A percentile compares a stretch with the other conserved stretches of the same genome.
These are phyloP conservation scores for Lasioglossum calceatum DNA, from an alignment of 2,888 invertebrate genomes.

Conservation along the genomic window DNA sequence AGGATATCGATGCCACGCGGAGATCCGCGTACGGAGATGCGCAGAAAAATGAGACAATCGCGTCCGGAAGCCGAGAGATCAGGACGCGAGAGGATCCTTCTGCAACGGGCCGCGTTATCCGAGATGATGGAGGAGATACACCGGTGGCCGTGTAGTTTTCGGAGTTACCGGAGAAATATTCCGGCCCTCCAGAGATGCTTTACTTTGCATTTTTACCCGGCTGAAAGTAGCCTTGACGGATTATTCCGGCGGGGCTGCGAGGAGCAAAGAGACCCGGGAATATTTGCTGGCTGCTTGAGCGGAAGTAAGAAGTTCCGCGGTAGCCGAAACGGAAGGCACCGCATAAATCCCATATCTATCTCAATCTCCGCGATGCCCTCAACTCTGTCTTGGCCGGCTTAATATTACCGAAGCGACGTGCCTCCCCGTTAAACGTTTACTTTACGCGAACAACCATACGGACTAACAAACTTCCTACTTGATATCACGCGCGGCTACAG, in stretches of 20 bases:
- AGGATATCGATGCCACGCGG: background rate
- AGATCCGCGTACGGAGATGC: background rate
- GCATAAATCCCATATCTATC: background rate
- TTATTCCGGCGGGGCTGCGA: conserved; percentile 43
- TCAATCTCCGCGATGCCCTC: background rate
- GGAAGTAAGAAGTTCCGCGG: conserved; percentile 32
- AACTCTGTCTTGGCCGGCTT: background rate
- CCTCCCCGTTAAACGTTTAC: background rate
- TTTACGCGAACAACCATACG: background rate
- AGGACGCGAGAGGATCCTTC: background rate
- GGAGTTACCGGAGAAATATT: conserved; percentile 41
- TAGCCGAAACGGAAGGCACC: background rate
- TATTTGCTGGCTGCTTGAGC: conserved; percentile 27
- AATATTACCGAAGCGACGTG: background rate
- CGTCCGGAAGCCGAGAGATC: background rate
- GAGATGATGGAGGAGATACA: conserved; percentile 18
- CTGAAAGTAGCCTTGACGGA: conserved; percentile 48
- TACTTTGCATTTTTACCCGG: conserved; percentile 49
- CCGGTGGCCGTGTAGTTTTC: conserved; percentile 23
- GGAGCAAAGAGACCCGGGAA: conserved; percentile 18
- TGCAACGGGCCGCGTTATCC: background rate
- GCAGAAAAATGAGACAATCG: background rate
- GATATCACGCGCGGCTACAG: background rate
- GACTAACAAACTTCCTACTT: background rate
- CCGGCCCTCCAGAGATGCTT: conserved; percentile 43